Conservation (phyloP, 2,888 invertebrate genomes). For the Tenthredo mesomela region DNA sequence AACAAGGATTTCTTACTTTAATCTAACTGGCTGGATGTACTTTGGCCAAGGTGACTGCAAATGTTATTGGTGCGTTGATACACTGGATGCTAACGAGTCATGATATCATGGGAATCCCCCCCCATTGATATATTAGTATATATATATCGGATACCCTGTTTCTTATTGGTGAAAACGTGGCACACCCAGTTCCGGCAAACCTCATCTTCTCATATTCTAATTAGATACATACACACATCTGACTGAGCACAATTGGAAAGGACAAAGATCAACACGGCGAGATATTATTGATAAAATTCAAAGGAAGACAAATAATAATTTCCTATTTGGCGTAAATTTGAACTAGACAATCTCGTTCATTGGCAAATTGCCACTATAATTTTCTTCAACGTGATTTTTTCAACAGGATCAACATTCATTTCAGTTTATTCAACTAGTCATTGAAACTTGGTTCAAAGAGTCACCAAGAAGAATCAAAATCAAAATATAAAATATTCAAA, state of each 20-base stretch:
- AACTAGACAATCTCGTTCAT: not conserved
- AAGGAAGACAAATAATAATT: not conserved
- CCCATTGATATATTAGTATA: not conserved
- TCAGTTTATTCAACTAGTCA: not conserved
- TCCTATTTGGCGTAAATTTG: not conserved
- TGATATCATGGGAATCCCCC: not conserved
- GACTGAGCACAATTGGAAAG: too few species aligned
- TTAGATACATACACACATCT: too few species aligned
- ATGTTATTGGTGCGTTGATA: not conserved
- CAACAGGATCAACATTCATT: not conserved
- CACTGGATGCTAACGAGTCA: not conserved
- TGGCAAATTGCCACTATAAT: not conserved
- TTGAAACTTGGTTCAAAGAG: not conserved
- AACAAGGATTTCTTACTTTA: not conserved
- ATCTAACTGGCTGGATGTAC: not conserved
- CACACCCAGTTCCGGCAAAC: not conserved
- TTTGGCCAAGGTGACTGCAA: not conserved
- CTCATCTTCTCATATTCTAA: not conserved
- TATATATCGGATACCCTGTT: not conserved
- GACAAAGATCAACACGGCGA: not conserved
- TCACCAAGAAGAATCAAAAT: not conserved
- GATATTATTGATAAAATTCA: not conserved
- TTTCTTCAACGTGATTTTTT: not conserved
- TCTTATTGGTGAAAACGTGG: not conserved
- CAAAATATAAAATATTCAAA: not conserved